These are phyloP conservation scores for Meandrina meandrites DNA, from an alignment of 92 coral and sea anemone genomes.

Conservation along the genomic window DNA sequence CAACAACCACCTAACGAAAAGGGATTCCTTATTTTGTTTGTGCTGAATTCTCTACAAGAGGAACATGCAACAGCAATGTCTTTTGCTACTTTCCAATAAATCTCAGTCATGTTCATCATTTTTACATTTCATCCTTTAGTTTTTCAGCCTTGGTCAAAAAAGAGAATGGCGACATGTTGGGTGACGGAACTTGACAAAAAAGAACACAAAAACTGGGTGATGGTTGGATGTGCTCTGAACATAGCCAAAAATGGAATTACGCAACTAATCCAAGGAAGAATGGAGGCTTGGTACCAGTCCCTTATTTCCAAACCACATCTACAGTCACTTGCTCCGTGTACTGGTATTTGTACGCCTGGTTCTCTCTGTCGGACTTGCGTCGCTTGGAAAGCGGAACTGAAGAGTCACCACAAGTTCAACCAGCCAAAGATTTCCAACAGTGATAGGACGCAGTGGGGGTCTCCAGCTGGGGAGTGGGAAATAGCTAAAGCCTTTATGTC, in stretches of 20 bases:
- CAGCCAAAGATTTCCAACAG: conserved; percentile 66
- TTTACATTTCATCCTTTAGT: too few species aligned
- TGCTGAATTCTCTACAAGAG: too few species aligned
- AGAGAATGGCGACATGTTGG: conserved; percentile 25
- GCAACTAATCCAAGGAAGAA: conserved; percentile 45
- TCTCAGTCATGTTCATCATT: too few species aligned
- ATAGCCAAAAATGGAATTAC: conserved; percentile 58
- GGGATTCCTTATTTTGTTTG: too few species aligned
- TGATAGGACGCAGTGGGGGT: conserved; percentile 68
- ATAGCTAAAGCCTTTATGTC: conserved; percentile 86
- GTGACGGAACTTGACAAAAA: conserved; percentile 51
- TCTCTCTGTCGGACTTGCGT: background rate
- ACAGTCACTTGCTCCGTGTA: conserved; percentile 43
- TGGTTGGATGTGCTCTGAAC: conserved; percentile 72
- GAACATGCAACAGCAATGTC: too few species aligned
- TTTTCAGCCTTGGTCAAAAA: too few species aligned
- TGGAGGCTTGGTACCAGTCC: conserved; percentile 53
- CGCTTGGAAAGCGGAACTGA: conserved; percentile 67
- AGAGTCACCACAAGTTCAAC: conserved; percentile 36
- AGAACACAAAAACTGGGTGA: conserved; percentile 81
- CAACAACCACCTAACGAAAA: too few species aligned
- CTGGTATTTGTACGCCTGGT: conserved; percentile 3
- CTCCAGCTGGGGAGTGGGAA: conserved; percentile 85
- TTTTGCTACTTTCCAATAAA: too few species aligned
- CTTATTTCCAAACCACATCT: conserved; percentile 46